Conservation (phyloP, 2,888 invertebrate genomes). For the Mamestra brassicae region DNA sequence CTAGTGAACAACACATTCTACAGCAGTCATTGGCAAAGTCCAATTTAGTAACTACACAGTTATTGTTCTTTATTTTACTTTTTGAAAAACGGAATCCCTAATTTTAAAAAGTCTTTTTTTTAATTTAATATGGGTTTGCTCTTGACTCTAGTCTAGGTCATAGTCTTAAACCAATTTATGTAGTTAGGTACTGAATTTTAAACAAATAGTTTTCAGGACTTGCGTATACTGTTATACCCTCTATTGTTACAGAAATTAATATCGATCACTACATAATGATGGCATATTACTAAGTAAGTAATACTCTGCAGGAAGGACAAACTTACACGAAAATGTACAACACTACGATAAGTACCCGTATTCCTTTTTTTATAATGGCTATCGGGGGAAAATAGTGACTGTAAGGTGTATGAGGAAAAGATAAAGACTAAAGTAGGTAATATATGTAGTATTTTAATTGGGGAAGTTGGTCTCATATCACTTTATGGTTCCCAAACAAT, state of each 20-base stretch:
- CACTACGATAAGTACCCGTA: neutral
- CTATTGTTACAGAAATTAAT: conserved; percentile 6
- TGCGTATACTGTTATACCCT: neutral
- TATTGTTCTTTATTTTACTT: too few relatives aligned
- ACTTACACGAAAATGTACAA: neutral
- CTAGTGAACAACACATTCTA: too few relatives aligned
- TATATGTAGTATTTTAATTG: too few relatives aligned
- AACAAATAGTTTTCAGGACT: neutral
- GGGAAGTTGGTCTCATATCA: neutral
- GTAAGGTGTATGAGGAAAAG: conserved; percentile 1
- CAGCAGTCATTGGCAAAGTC: neutral
- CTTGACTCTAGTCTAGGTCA: too few relatives aligned
- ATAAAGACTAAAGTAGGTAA: neutral
- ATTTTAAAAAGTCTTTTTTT: too few relatives aligned
- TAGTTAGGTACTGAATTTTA: neutral
- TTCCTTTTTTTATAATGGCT: neutral
- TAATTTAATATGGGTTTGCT: too few relatives aligned
- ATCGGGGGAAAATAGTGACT: conserved; percentile 10
- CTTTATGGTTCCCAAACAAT: neutral
- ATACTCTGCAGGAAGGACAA: neutral
- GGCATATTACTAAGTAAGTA: neutral
- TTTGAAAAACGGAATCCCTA: too few relatives aligned
- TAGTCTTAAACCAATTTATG: too few relatives aligned
- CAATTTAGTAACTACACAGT: too few relatives aligned
- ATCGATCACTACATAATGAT: neutral